Conservation (phyloP, 2,888 invertebrate genomes). For the Choristoneura rosaceana region DNA sequence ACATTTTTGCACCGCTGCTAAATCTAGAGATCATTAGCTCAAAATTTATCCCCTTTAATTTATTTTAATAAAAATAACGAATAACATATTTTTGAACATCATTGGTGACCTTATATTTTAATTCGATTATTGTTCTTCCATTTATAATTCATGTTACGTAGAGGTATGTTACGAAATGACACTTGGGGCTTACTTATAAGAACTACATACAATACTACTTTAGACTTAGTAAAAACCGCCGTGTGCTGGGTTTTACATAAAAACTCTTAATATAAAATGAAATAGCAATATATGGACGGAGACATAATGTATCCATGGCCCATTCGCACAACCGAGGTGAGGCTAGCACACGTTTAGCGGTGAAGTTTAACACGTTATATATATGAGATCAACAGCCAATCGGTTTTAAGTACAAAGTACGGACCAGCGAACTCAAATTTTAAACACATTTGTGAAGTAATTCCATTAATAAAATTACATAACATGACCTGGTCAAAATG, state of each 20-base stretch:
- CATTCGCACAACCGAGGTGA: constrained; percentile 32
- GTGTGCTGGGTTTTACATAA: constrained; percentile 25
- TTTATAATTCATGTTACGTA: neutral
- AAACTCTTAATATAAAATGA: constrained; percentile 34
- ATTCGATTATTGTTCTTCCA: neutral
- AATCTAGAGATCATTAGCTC: neutral
- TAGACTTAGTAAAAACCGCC: neutral
- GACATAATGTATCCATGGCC: constrained; percentile 29
- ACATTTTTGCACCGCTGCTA: neutral
- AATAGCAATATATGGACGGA: constrained; percentile 39
- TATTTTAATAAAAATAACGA: neutral
- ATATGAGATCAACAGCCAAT: constrained; percentile 80
- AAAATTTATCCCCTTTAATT: neutral
- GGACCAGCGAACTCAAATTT: neutral
- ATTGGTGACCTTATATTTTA: constrained; percentile 3
- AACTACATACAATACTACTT: constrained; percentile 11
- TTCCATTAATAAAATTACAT: neutral
- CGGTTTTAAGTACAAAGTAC: constrained; percentile 62
- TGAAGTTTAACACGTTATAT: constrained; percentile 46
- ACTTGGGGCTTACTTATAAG: neutral
- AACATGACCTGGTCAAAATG: constrained; percentile 2
- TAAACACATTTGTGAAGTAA: neutral
- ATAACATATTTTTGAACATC: neutral
- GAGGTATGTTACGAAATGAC: neutral
- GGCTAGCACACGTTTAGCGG: constrained; percentile 37